Evolutionary conservation across 2,797 vertebrate genomes (phyloP).

Genomic region (Picus viridis): DNA sequence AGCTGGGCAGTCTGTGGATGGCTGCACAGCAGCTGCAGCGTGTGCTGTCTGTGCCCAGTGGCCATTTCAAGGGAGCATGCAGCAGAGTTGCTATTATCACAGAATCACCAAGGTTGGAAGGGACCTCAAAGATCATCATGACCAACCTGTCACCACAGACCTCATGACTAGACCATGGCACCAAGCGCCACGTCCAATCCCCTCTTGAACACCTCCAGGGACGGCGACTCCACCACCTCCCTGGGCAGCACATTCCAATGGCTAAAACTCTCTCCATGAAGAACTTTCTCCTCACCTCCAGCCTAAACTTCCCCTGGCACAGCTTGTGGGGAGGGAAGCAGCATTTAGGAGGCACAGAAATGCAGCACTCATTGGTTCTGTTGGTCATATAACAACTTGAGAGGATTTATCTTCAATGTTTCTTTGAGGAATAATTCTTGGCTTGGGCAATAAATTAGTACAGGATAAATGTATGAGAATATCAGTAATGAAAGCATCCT

Average conservation of each 20-base stretch:
- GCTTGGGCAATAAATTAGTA: neutral
- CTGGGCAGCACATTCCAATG: too few species aligned
- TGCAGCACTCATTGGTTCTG: neutral
- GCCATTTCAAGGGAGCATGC: neutral
- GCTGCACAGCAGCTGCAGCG: neutral
- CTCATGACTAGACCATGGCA: too few species aligned
- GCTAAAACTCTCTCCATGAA: too few species aligned
- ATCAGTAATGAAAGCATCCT: conserved; percentile 10
- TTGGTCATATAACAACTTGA: neutral
- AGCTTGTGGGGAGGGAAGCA: neutral
- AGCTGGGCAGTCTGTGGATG: neutral
- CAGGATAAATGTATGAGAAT: neutral
- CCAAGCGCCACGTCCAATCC: too few species aligned
- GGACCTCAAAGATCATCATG: too few species aligned
- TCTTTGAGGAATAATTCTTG: conserved; percentile 6
- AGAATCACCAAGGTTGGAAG: too few species aligned
- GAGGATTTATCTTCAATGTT: neutral
- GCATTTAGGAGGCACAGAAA: neutral
- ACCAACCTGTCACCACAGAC: too few species aligned
- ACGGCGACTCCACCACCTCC: too few species aligned
- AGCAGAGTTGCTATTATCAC: neutral
- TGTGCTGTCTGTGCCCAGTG: neutral
- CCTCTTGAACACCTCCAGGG: too few species aligned
- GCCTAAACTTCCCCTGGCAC: too few species aligned
- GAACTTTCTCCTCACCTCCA: too few species aligned